Evolutionary conservation across 2,797 vertebrate species (phyloP).

Genomic region (Dallia pectoralis): DNA sequence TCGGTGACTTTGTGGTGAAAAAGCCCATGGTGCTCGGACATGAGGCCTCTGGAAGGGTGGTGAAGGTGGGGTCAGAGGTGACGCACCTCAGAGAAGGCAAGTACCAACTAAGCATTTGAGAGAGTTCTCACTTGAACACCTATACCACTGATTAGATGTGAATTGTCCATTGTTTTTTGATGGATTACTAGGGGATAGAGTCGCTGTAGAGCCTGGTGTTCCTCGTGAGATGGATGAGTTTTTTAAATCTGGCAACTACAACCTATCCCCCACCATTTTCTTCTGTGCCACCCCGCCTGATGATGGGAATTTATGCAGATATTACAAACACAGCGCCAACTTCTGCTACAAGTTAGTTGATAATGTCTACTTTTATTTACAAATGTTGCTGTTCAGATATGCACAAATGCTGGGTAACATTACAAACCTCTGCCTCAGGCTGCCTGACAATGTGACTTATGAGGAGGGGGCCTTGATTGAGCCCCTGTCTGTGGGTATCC

Average conservation of each 20-base stretch:
- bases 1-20: conserved; percentile 85
- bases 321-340: conserved; percentile 88
- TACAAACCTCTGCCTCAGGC: conserved; percentile 63
- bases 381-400: background rate
- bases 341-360: conserved; percentile 91
- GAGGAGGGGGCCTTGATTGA: conserved; percentile 96
- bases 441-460: conserved; percentile 91
- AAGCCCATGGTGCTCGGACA: conserved; percentile 92
- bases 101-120: conserved; percentile 21
- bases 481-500: conserved; percentile 94
- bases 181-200: conserved; percentile 83
- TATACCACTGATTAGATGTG: background rate
- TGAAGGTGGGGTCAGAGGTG: conserved; percentile 85
- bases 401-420: background rate
- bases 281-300: conserved; percentile 95
- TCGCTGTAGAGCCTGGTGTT: conserved; percentile 90
- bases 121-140: background rate
- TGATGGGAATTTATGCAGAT: conserved; percentile 88
- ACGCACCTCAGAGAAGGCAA: conserved; percentile 85
- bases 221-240: conserved; percentile 87
- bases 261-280: conserved; percentile 90
- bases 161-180: background rate
- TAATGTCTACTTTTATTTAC: background rate
- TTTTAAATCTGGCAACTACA: conserved; percentile 89
- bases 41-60: conserved; percentile 86